Conservation (phyloP, 2,113 vertebrate species). For the Cyprinodon brontotheroides region DNA sequence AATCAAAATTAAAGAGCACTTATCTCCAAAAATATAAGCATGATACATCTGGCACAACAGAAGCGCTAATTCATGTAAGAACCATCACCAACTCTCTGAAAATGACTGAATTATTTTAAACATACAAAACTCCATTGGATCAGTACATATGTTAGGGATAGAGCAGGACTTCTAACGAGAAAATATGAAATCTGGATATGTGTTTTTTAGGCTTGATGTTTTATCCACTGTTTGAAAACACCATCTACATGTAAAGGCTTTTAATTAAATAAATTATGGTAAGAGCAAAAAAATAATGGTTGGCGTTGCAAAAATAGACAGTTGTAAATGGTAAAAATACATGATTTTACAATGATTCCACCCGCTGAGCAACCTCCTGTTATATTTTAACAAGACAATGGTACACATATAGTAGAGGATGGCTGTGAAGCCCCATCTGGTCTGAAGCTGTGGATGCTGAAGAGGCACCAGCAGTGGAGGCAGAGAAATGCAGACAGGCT, state of each 20-base stretch:
- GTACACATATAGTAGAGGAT: conserved; percentile 3
- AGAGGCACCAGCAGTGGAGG: conserved; percentile 65
- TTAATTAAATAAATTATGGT: neutral
- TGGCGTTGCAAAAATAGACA: neutral
- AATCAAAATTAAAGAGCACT: neutral
- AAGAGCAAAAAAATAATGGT: neutral
- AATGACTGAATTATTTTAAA: neutral
- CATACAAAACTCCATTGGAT: neutral
- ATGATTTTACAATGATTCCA: neutral
- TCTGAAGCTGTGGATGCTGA: conserved; percentile 66
- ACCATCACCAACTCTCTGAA: neutral
- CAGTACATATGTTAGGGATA: neutral
- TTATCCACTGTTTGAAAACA: neutral
- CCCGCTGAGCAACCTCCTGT: neutral
- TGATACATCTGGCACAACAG: neutral
- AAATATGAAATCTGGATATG: neutral
- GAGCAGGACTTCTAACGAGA: neutral
- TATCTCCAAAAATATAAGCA: too few species aligned
- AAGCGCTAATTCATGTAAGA: neutral
- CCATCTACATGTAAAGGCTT: neutral
- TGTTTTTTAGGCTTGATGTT: neutral
- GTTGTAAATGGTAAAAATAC: neutral
- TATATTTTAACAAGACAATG: neutral
- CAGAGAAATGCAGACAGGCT: conserved; percentile 76
- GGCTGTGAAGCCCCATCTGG: conserved; percentile 9